Evolutionary conservation across 2,797 vertebrate genomes (phyloP), one percentile per base, ranked within the genome.

Genomic region (Pagetopsis macropterus): DNA sequence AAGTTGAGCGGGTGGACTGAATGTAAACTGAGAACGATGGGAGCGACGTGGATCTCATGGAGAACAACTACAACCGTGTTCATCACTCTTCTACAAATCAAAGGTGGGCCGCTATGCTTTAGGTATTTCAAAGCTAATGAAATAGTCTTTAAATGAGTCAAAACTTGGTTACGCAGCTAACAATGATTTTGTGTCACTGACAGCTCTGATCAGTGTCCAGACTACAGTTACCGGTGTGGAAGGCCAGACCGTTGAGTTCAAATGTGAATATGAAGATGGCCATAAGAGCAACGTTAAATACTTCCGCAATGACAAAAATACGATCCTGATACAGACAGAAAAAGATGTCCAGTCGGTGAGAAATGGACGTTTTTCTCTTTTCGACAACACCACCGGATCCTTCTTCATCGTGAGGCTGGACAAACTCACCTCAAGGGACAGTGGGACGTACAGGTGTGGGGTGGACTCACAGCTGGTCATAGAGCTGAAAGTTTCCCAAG

Each of bases 361-460:
- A 56, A 0, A 37, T 0, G 86, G 81, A 37, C 83, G 86, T 11
- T 81, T 88, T 9, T 75, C 84, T 23, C 17, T 91, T 63, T 85
- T 61, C 0, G 92, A 93, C 81, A 87, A 93, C 87, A 80, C 60
- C 40, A 78, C 78, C 1, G 61, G 9, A 9, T 60, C 14, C 5
- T 43, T 81, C 48, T 82, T 93, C 44, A 72, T 74, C 4, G 37
- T 89, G 21, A 43, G 10, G 1, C 44, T 90, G 81, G 52, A 75
- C 2, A 4, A 40, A 15, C 64, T 89, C 4, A 3, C 5, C 7
- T 10, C 1, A 8, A 37, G 64, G 8, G 92, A 93, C 79, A 75
- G 76, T 0, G 86, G 89, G 52, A 78, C 0, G 0, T 93, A 93
- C 45, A 44, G 19, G 21, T 92, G 89, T 6, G 87, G 82, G 0